These are phyloP conservation scores for Cryptosula pallasiana DNA, from an alignment of 2,888 invertebrate species.

Conservation along the genomic window DNA sequence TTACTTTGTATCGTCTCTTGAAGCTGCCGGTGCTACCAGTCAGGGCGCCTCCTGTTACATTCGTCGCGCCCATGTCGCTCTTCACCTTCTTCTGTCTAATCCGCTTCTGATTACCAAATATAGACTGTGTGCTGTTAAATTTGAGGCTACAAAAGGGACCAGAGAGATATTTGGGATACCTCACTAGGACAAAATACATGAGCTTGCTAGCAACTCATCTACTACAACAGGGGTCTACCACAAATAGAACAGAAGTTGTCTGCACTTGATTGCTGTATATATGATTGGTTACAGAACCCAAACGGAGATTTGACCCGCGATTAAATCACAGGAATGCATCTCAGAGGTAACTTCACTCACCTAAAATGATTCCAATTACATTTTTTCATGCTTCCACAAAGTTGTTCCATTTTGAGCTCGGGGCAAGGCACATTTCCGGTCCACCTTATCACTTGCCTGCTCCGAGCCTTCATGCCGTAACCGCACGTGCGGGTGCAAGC, in stretches of 20 bases:
- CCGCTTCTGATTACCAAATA: background rate
- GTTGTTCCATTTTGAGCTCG: slow-evolving; percentile 33
- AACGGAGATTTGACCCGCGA: too few species aligned
- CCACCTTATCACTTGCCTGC: slow-evolving; percentile 66
- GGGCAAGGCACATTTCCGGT: slow-evolving; percentile 75
- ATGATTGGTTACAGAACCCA: too few species aligned
- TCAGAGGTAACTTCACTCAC: too few species aligned
- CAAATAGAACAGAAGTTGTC: too few species aligned
- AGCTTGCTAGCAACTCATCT: too few species aligned
- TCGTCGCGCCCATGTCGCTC: background rate
- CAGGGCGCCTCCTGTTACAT: background rate
- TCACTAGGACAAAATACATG: too few species aligned
- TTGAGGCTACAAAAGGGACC: slow-evolving; percentile 8
- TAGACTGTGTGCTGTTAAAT: slow-evolving; percentile 1
- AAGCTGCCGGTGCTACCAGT: background rate
- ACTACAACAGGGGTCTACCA: too few species aligned
- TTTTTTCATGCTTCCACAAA: slow-evolving; percentile 39
- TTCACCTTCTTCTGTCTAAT: slow-evolving; percentile 13
- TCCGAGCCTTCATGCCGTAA: slow-evolving; percentile 79
- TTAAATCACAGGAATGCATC: too few species aligned
- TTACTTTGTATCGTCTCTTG: background rate
- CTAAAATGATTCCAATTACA: slow-evolving; percentile 38
- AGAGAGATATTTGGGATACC: too few species aligned
- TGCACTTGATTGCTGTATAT: too few species aligned
- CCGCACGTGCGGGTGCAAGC: slow-evolving; percentile 82